Evolutionary conservation across 2,797 vertebrate species (phyloP).

Genomic region (Setipinna tenuifilis): DNA sequence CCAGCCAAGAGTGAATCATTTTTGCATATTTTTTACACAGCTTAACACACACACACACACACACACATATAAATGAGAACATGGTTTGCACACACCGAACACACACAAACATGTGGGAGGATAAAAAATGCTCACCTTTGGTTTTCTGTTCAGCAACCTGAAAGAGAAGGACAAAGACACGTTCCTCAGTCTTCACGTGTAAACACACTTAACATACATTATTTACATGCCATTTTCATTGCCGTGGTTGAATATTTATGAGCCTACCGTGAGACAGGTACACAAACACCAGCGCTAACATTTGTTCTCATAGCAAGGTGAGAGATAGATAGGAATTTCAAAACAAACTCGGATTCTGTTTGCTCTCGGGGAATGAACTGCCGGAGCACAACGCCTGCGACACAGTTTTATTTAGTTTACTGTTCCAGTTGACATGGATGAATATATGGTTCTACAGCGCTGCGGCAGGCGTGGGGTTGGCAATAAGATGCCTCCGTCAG

Average conservation of each 20-base stretch:
- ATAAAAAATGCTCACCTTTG: conserved; percentile 84
- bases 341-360: conserved; percentile 4
- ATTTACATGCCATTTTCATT: conserved; percentile 42
- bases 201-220: conserved; percentile 1
- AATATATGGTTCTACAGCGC: neutral
- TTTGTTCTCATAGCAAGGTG: conserved; percentile 29
- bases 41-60: neutral
- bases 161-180: conserved; percentile 58
- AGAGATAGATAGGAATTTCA: neutral
- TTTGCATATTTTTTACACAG: conserved; percentile 38
- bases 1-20: conserved; percentile 41
- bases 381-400: neutral
- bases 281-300: conserved; percentile 22
- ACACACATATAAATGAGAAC: neutral
- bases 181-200: conserved; percentile 7
- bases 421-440: neutral
- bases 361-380: neutral
- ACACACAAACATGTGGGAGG: neutral
- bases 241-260: conserved; percentile 43
- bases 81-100: neutral
- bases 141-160: conserved; percentile 97
- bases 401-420: neutral
- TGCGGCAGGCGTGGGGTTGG: neutral
- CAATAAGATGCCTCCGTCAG: neutral
- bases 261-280: neutral